A percentile compares a stretch with the other conserved stretches of the same genome.
These are phyloP conservation scores for Margaritifera margaritifera DNA, from an alignment of 2,888 invertebrate genomes.

Conservation along the genomic window DNA sequence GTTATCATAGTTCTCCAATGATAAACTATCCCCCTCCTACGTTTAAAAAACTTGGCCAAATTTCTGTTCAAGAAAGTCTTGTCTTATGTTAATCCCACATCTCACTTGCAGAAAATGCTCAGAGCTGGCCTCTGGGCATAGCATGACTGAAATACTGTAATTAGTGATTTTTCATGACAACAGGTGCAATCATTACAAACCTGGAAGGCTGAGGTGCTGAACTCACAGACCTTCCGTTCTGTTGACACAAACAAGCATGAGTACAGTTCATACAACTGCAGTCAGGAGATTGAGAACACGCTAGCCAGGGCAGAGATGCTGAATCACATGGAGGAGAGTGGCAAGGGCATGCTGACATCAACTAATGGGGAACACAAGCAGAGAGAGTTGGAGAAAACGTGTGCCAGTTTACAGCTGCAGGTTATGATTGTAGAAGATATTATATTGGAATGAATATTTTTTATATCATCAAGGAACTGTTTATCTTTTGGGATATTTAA, in stretches of 20 bases:
- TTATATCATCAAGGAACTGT: no score
- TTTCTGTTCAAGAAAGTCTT: no score
- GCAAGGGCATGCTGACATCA: constrained; percentile 20
- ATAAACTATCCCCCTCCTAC: no score
- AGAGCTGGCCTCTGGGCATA: no score
- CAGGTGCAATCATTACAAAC: constrained; percentile 62
- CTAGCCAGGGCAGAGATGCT: constrained; percentile 46
- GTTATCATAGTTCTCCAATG: no score
- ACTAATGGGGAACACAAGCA: constrained; percentile 49
- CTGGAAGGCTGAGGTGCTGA: constrained; percentile 60
- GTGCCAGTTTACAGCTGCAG: constrained; percentile 65
- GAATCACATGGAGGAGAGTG: constrained; percentile 21
- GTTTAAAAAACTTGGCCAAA: no score
- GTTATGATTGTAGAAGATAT: constrained; percentile 24
- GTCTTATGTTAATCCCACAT: no score
- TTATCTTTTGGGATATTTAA: no score
- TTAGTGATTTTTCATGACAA: background rate
- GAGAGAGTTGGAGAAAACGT: constrained; percentile 60
- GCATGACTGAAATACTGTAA: background rate
- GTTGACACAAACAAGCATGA: constrained; percentile 43
- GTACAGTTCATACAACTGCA: constrained; percentile 48
- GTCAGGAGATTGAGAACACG: constrained; percentile 50
- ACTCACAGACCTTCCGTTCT: constrained; percentile 43
- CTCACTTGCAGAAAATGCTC: no score
- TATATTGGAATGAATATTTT: no score